A percentile compares a stretch with the other conserved stretches of the same genome.
Evolutionary conservation across 2,113 vertebrate species (phyloP).

Genomic region (Bos taurus): ARS-UCD2.0 NC_037330.1:30352501-30353000

Average conservation of each 20-base stretch:
- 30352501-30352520: not conserved
- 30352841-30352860: not conserved
- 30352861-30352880: not conserved
- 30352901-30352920: not conserved
- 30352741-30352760: not conserved
- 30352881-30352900: not conserved
- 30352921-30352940: not conserved
- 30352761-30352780: not conserved
- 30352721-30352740: conserved; percentile 13
- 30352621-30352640: not conserved
- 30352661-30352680: not conserved
- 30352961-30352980: not conserved
- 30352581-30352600: not conserved
- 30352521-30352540: not conserved
- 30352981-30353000: not conserved
- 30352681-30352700: not conserved
- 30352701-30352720: not conserved
- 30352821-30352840: not conserved
- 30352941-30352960: not conserved
- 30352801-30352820: not conserved
- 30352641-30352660: not conserved
- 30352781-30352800: not conserved
- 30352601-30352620: not conserved
- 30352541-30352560: not conserved
- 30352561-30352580: not conserved